A percentile compares a stretch with the other conserved stretches of the same genome.
Evolutionary conservation across 1,140 invertebrate species (phyloP).

Genomic region (Drosophila baimaii): DNA sequence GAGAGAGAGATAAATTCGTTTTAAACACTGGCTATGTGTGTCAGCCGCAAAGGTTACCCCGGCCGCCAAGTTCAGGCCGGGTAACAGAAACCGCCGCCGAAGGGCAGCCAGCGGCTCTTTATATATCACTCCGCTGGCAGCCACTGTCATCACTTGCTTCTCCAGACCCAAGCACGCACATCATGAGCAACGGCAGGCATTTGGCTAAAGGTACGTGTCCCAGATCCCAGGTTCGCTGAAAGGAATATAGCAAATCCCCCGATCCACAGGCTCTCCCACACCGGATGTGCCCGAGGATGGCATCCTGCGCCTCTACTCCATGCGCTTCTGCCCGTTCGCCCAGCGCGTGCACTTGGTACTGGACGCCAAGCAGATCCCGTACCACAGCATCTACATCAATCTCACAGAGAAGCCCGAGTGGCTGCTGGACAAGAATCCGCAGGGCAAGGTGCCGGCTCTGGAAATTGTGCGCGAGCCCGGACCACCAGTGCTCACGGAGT

Average conservation of each 20-base stretch:
- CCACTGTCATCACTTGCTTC: conserved; percentile 54
- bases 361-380: conserved; percentile 93
- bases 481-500: conserved; percentile 89
- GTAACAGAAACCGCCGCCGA: conserved; percentile 50
- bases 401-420: conserved; percentile 94
- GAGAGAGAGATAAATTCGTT: too few species aligned
- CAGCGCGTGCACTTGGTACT: conserved; percentile 93
- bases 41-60: conserved; percentile 59
- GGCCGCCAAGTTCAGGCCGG: conserved; percentile 58
- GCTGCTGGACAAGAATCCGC: conserved; percentile 88
- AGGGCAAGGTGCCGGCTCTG: conserved; percentile 92
- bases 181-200: conserved; percentile 75
- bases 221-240: background rate
- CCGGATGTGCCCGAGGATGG: conserved; percentile 87
- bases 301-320: conserved; percentile 92
- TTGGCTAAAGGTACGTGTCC: conserved; percentile 64
- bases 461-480: conserved; percentile 88
- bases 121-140: conserved; percentile 33
- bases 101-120: conserved; percentile 55
- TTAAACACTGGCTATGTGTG: conserved; percentile 56
- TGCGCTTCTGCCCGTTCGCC: conserved; percentile 95
- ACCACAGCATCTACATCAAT: conserved; percentile 94
- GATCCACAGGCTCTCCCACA: conserved; percentile 86
- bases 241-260: background rate
- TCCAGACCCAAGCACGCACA: conserved; percentile 34